Evolutionary conservation across 2,888 invertebrate genomes (phyloP).

Genomic region (Oasisia sp.): DNA sequence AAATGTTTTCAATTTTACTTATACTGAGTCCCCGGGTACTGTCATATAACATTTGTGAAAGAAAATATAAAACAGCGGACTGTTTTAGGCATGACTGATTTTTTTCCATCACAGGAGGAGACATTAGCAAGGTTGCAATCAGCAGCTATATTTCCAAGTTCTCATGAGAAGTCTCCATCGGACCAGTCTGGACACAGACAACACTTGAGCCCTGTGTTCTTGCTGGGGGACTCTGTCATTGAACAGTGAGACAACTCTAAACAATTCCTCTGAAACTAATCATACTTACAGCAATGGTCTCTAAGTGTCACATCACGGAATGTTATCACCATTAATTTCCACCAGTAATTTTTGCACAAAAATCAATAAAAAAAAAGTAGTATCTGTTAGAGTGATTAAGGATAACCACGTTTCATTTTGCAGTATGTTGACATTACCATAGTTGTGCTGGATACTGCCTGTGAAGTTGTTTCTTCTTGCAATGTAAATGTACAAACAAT

Average conservation of each 20-base stretch:
- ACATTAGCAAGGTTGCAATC: constrained; percentile 38
- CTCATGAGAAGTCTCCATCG: constrained; percentile 27
- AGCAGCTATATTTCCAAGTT: constrained; percentile 37
- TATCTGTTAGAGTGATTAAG: neutral
- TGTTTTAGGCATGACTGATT: neutral
- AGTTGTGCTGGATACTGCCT: neutral
- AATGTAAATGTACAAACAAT: no score
- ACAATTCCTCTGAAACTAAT: neutral
- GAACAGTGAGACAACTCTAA: constrained; percentile 7
- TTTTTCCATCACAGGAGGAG: constrained; percentile 31
- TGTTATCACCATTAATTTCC: neutral
- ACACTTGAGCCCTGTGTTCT: neutral
- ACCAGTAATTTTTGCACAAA: neutral
- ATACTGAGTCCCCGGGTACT: neutral
- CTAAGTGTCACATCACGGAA: neutral
- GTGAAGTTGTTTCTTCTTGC: no score
- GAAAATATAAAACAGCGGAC: neutral
- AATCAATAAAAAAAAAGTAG: neutral
- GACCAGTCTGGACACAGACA: neutral
- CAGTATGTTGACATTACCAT: neutral
- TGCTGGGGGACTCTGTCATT: neutral
- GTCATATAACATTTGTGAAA: neutral
- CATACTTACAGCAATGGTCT: neutral
- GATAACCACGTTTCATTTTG: neutral
- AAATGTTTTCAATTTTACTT: no score